Conservation (phyloP, 2,888 invertebrate species). For the Chaitophorus viminalis region DNA sequence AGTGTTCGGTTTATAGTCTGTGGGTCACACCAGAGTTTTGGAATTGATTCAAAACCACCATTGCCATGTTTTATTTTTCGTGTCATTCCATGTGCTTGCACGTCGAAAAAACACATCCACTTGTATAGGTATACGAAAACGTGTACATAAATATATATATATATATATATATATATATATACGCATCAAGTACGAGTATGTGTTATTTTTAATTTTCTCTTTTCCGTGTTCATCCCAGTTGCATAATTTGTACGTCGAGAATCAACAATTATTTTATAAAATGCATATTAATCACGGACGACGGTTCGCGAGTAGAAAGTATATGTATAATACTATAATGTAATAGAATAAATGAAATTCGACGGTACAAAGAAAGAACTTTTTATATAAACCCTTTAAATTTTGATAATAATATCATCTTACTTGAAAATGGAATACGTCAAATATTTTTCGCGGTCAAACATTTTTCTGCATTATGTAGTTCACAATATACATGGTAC, state of each 20-base stretch:
- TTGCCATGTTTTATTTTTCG: constrained; percentile 30
- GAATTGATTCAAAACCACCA: constrained; percentile 28
- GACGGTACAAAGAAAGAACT: too few species aligned
- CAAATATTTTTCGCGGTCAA: neutral
- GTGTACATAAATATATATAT: too few species aligned
- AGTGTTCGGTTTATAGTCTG: constrained; percentile 25
- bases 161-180: too few species aligned
- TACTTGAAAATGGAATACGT: too few species aligned
- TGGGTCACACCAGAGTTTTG: constrained; percentile 44
- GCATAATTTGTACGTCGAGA: neutral
- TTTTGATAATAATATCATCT: too few species aligned
- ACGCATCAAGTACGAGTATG: neutral
- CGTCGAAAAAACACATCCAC: neutral
- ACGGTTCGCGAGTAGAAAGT: neutral
- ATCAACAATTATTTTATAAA: neutral
- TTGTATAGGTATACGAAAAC: constrained; percentile 8
- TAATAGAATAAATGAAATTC: too few species aligned
- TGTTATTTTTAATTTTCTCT: constrained; percentile 34
- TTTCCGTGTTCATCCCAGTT: neutral
- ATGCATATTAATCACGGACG: neutral
- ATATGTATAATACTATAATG: too few species aligned
- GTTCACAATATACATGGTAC: too few species aligned
- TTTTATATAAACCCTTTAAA: too few species aligned
- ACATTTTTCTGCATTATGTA: too few species aligned
- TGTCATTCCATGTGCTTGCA: constrained; percentile 14